Percentiles rank a stretch among this genome's conserved stretches.
These are phyloP conservation scores for Brachypteracias leptosomus DNA, from an alignment of 2,113 vertebrate genomes.

Conservation along the genomic window DNA sequence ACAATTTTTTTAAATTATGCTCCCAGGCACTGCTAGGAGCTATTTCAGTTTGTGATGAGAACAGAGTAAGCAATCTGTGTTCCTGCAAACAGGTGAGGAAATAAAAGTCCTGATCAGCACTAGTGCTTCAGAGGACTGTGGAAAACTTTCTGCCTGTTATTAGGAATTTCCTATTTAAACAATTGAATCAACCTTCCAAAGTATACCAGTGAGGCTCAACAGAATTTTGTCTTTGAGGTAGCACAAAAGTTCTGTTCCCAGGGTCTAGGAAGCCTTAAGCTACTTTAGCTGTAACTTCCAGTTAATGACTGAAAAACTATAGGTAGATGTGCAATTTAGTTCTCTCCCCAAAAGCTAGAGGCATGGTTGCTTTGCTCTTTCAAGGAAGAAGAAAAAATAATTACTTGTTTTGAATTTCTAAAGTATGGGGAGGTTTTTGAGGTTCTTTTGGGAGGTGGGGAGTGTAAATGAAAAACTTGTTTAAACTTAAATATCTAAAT, in stretches of 20 bases:
- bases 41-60: conserved; percentile 1
- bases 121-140: neutral
- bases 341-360: fast-evolving
- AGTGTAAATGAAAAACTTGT: neutral
- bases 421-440: neutral
- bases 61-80: conserved; percentile 11
- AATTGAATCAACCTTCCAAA: neutral
- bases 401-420: neutral
- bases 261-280: neutral
- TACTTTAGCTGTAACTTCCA: neutral
- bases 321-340: neutral
- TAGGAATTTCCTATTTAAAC: neutral
- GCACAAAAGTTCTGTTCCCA: neutral
- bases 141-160: neutral
- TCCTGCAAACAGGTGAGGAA: neutral
- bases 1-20: conserved; percentile 6
- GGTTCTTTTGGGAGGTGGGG: neutral
- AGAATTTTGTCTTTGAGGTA: neutral
- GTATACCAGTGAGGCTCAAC: neutral
- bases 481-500: neutral
- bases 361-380: neutral
- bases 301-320: neutral
- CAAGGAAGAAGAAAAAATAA: neutral
- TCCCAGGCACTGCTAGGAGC: conserved; percentile 34
- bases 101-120: neutral